Evolutionary conservation across 2,888 invertebrate genomes (phyloP), one percentile per base, ranked within the genome.

Genomic region (Aquatica leii): DNA sequence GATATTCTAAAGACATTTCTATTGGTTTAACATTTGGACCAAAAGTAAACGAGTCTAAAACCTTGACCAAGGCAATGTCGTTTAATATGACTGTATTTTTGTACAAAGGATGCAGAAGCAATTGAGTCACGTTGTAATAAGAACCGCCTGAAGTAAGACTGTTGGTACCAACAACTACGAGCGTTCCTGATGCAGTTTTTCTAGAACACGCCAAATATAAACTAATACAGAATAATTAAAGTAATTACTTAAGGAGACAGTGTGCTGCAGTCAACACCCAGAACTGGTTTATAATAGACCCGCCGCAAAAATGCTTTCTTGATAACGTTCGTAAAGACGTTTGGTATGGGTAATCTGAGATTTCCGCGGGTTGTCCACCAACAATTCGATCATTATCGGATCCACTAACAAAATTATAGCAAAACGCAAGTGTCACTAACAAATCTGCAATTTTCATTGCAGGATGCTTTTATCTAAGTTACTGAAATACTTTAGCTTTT

Each of bases 291-390:
- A 55, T 21, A 31, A 55, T 43, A 1, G 55, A 55, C 1, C 43
- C 55, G 12, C 46, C 55, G 20, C 55, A 55, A 8, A 55, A 41
- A 55, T 55, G 55, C 3, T n/a, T 9, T n/a, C 21, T 50, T 2
- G 18, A 5, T 2, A 31, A 21, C 3, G 18, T 24, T 24, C 50
- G 2, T 8, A 50, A 5, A 3, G 50, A 50, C 6, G n/a, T 15
- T 15, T 24, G 21, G n/a, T 50, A 50, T 2, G 50, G 50, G n/a
- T 9, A 50, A n/a, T 6, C 9, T 9, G 24, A 14, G 6, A 17
- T 18, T 12, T 20, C 21, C n/a, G 50, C 31, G 2, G 20, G 2
- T 2, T 20, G 8, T 2, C 50, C 50, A 11, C 50, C 50, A 6
- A 50, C n/a, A 31, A 50, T 18, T 24, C 20, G 2, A 2, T 8